Percentiles rank a stretch among this genome's conserved stretches.
These are phyloP conservation scores for Ptychobarbus kaznakovi DNA, from an alignment of 2,797 vertebrate species.

Conservation along the genomic window DNA sequence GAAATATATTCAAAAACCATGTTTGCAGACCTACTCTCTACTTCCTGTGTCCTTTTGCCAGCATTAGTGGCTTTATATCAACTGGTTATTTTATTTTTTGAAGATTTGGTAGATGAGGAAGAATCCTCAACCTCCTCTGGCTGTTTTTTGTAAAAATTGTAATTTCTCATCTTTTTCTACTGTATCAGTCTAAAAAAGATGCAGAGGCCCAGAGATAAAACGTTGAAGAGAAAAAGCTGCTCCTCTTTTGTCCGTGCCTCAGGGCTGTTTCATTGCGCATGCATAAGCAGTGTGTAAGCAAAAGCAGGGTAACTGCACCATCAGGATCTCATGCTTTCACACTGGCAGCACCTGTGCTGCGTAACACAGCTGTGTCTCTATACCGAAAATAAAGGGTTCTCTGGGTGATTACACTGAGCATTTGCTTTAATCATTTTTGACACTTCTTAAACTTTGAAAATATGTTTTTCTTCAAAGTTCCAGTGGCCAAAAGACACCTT, in stretches of 20 bases:
- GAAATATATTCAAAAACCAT: neutral
- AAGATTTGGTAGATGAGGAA: neutral
- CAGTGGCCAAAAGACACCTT: neutral
- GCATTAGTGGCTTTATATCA: neutral
- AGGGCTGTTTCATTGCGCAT: conserved; percentile 49
- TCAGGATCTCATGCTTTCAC: conserved; percentile 18
- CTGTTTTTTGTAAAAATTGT: neutral
- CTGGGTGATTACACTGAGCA: neutral
- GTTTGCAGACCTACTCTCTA: neutral
- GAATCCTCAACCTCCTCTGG: neutral
- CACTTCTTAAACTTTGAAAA: neutral
- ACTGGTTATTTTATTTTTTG: neutral
- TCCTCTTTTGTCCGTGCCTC: conserved; percentile 24
- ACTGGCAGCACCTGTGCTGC: neutral
- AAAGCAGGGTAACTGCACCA: neutral
- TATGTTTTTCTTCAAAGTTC: neutral
- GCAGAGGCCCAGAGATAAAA: conserved; percentile 1
- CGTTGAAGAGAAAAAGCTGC: neutral
- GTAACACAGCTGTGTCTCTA: neutral
- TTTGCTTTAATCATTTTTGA: neutral
- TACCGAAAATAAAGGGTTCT: neutral
- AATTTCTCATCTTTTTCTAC: conserved; percentile 5
- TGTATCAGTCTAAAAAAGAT: conserved; percentile 7
- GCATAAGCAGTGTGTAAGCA: conserved; percentile 17
- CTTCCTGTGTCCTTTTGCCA: neutral